A percentile compares a stretch with the other conserved stretches of the same genome.
Evolutionary conservation across 1,140 invertebrate genomes (phyloP).

Genomic region (Wiebesia pumilae): DNA sequence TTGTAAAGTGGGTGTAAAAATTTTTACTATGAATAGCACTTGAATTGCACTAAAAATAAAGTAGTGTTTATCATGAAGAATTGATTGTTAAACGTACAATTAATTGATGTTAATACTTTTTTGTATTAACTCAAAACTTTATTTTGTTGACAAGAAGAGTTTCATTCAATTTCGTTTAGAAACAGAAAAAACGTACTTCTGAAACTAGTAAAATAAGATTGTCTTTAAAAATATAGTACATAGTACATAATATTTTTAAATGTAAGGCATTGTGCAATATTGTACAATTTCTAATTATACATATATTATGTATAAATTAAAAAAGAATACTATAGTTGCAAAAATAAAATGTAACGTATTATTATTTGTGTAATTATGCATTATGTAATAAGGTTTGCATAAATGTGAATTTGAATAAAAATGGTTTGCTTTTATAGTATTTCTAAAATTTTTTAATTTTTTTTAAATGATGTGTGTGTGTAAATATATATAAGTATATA

Average conservation of each 20-base stretch:
- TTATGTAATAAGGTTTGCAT: constrained; percentile 37
- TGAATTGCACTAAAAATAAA: background rate
- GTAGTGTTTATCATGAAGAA: background rate
- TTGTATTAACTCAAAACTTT: constrained; percentile 29
- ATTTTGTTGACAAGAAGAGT: constrained; percentile 21
- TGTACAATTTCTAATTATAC: constrained; percentile 46
- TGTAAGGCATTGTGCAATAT: constrained; percentile 24
- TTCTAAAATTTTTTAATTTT: background rate
- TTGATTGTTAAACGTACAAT: constrained; percentile 23
- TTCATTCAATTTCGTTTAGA: constrained; percentile 25
- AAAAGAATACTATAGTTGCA: constrained; percentile 22
- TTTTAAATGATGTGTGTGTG: constrained; percentile 38
- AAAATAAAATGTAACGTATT: constrained; percentile 26
- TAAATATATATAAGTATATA: too few relatives aligned
- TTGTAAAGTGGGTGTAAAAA: constrained; percentile 36
- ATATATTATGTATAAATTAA: constrained; percentile 44
- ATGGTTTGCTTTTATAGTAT: constrained; percentile 39
- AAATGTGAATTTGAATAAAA: constrained; percentile 38
- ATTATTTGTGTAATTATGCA: constrained; percentile 39
- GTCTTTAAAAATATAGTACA: constrained; percentile 36
- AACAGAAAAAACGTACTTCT: constrained; percentile 2
- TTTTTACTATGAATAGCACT: background rate
- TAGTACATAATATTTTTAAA: constrained; percentile 34
- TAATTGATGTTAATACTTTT: constrained; percentile 21
- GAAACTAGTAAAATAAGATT: constrained; percentile 8